Percentiles rank a stretch among this genome's conserved stretches.
Conservation (phyloP, 1,140 invertebrate species). For the Bombus polaris region DNA sequence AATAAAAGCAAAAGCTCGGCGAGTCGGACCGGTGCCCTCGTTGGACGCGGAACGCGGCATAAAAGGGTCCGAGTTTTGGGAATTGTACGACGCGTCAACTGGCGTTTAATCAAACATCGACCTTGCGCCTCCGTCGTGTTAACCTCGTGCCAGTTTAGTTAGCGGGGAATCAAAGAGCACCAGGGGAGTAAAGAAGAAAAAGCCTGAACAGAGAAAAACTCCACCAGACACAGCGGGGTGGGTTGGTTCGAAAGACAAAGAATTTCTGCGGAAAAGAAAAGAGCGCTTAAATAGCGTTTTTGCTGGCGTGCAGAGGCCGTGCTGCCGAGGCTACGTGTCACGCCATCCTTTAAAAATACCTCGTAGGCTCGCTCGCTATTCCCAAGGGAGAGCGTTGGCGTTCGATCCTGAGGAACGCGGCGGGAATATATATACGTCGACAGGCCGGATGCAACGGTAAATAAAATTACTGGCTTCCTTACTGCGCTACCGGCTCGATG, state of each 20-base stretch:
- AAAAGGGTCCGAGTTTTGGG: neutral
- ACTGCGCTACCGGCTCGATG: neutral
- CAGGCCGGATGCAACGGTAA: slow-evolving; percentile 7
- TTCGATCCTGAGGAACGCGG: neutral
- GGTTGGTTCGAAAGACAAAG: too few relatives aligned
- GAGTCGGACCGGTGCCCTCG: too few relatives aligned
- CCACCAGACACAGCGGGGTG: neutral
- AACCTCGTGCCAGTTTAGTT: slow-evolving; percentile 25
- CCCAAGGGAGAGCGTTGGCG: neutral
- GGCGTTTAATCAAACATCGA: slow-evolving; percentile 56
- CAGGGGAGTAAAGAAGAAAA: neutral
- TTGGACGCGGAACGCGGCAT: neutral
- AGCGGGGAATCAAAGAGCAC: neutral
- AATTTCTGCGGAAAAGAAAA: neutral
- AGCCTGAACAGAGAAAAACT: too few relatives aligned
- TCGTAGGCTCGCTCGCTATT: slow-evolving; percentile 1
- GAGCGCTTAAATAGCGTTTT: neutral
- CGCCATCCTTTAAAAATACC: neutral
- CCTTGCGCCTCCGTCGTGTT: slow-evolving; percentile 37
- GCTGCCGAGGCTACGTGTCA: neutral
- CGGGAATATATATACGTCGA: neutral
- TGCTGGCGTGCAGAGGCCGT: neutral
- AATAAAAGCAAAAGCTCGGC: neutral
- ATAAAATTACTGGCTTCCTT: slow-evolving; percentile 25
- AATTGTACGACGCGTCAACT: slow-evolving; percentile 48